Percentiles rank a stretch among this genome's conserved stretches.
Evolutionary conservation across 2,888 invertebrate genomes (phyloP).

Genomic region (Orgyia antiqua): DNA sequence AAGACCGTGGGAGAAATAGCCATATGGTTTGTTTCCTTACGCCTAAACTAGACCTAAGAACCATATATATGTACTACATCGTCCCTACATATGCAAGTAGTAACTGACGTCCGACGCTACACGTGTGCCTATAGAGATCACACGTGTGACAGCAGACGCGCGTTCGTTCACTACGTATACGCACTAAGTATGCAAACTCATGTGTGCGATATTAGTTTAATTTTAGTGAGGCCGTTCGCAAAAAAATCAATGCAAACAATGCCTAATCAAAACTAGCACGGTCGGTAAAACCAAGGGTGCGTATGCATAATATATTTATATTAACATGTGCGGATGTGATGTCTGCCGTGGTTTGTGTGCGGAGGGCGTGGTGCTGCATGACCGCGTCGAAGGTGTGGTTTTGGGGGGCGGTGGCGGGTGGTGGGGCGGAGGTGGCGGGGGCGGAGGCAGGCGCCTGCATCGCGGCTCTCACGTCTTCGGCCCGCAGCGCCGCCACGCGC

Average conservation of each 20-base stretch:
- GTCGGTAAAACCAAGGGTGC: slow-evolving; percentile 27
- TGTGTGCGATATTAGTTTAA: slow-evolving; percentile 31
- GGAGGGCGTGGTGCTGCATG: slow-evolving; percentile 75
- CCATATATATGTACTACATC: slow-evolving; percentile 24
- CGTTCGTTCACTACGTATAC: slow-evolving; percentile 18
- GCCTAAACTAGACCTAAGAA: slow-evolving; percentile 36
- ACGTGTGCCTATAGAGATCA: too few relatives aligned
- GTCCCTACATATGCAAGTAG: slow-evolving; percentile 16
- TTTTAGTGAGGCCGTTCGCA: slow-evolving; percentile 12
- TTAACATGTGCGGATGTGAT: slow-evolving; percentile 39
- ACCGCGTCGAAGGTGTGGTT: slow-evolving; percentile 76
- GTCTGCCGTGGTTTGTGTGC: slow-evolving; percentile 64
- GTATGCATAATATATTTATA: slow-evolving; percentile 30
- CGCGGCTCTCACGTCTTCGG: slow-evolving; percentile 76
- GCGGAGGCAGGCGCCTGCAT: slow-evolving; percentile 36
- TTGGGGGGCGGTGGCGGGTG: slow-evolving; percentile 58
- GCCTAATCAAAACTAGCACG: slow-evolving; percentile 22
- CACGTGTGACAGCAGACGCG: too few relatives aligned
- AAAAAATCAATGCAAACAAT: slow-evolving; percentile 18
- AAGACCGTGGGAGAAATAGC: slow-evolving; percentile 34
- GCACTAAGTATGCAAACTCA: slow-evolving; percentile 25
- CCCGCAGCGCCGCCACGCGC: slow-evolving; percentile 74
- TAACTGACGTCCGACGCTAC: too few relatives aligned
- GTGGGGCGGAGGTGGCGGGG: slow-evolving; percentile 31
- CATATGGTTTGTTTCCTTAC: slow-evolving; percentile 31